Evolutionary conservation across 2,888 invertebrate genomes (phyloP).

Genomic region (Colletes collaris): DNA sequence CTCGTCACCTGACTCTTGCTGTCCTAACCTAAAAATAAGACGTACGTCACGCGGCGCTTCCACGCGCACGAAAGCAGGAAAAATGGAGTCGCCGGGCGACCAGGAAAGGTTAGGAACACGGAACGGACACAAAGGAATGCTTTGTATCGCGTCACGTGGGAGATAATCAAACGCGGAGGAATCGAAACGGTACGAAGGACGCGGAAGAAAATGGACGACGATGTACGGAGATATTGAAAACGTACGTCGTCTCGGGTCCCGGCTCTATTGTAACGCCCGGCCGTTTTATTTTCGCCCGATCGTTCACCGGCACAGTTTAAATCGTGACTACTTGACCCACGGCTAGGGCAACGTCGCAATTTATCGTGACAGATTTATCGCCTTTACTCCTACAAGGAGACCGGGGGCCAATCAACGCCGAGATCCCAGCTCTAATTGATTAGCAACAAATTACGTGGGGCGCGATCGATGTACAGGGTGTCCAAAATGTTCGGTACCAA

Average conservation of each 20-base stretch:
- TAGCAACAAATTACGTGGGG: slow-evolving; percentile 56
- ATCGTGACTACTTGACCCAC: slow-evolving; percentile 61
- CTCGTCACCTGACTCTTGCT: too few relatives aligned
- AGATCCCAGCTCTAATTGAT: slow-evolving; percentile 61
- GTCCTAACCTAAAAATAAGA: too few relatives aligned
- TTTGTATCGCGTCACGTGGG: too few relatives aligned
- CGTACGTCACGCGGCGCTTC: too few relatives aligned
- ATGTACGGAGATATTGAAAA: slow-evolving; percentile 1
- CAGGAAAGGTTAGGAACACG: too few relatives aligned
- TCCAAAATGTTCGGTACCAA: too few relatives aligned
- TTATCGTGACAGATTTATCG: slow-evolving; percentile 67
- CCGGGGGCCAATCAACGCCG: slow-evolving; percentile 53
- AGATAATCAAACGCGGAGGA: too few relatives aligned
- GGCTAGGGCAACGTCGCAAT: slow-evolving; percentile 56
- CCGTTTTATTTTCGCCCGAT: slow-evolving; percentile 55
- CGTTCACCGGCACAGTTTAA: slow-evolving; percentile 59
- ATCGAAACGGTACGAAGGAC: too few relatives aligned
- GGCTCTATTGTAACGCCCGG: slow-evolving; percentile 19
- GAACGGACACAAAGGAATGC: too few relatives aligned
- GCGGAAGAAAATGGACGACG: too few relatives aligned
- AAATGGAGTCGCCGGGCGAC: too few relatives aligned
- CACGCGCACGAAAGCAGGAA: too few relatives aligned
- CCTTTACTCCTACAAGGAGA: slow-evolving; percentile 37
- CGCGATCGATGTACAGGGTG: neutral
- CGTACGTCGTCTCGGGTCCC: slow-evolving; percentile 17